Conservation (phyloP, 1,140 invertebrate genomes). For the Drosophila busckii region DNA sequence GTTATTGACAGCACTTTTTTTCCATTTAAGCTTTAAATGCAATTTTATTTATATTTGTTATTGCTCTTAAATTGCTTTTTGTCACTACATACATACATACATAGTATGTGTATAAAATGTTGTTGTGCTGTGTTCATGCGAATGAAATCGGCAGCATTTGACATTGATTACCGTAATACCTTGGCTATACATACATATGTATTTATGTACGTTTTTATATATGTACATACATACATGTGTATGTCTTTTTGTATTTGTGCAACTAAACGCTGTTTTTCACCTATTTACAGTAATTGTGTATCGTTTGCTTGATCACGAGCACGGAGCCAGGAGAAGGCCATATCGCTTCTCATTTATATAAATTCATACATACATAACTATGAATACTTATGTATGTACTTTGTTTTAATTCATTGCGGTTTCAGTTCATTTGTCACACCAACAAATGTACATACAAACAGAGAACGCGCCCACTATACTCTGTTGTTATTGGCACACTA, state of each 20-base stretch:
- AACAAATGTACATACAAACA: constrained; percentile 3
- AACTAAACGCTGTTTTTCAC: constrained; percentile 67
- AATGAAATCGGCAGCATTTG: constrained; percentile 68
- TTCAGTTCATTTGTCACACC: constrained; percentile 29
- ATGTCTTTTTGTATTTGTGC: constrained; percentile 65
- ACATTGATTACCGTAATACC: constrained; percentile 76
- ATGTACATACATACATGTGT: constrained; percentile 24
- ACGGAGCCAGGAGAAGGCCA: constrained; percentile 42
- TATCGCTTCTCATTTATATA: constrained; percentile 29
- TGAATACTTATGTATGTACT: constrained; percentile 3
- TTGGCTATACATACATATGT: constrained; percentile 29
- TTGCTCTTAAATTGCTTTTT: constrained; percentile 50
- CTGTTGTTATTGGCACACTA: constrained; percentile 6
- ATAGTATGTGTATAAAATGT: constrained; percentile 33
- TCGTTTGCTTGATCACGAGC: constrained; percentile 55
- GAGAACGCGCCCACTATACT: constrained; percentile 10
- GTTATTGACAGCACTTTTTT: neutral
- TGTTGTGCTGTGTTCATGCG: constrained; percentile 43
- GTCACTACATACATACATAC: constrained; percentile 35
- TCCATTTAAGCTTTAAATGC: too few relatives aligned
- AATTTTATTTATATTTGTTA: constrained; percentile 26
- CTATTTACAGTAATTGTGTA: constrained; percentile 74
- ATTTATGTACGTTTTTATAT: constrained; percentile 7
- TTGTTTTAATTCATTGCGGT: constrained; percentile 22
- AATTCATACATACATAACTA: neutral